A percentile compares a stretch with the other conserved stretches of the same genome.
These are phyloP conservation scores for Philonicus albiceps DNA, from an alignment of 2,888 invertebrate species.

Conservation along the genomic window DNA sequence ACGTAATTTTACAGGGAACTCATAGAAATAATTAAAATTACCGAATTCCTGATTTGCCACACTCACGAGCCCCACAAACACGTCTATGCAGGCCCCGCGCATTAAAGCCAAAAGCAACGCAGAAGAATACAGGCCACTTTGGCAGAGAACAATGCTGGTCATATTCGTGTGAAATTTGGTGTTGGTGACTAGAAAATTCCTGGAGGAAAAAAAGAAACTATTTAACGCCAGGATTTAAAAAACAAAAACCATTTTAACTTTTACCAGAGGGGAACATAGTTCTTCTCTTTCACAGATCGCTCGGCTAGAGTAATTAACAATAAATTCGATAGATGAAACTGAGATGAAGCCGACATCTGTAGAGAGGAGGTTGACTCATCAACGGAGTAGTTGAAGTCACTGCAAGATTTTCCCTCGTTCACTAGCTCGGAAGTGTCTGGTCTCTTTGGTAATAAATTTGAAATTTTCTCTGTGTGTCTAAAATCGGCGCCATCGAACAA, in stretches of 20 bases:
- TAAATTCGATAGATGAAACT: slow-evolving; percentile 63
- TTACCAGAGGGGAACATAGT: slow-evolving; percentile 62
- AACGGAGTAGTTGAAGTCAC: slow-evolving; percentile 59
- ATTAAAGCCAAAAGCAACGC: slow-evolving; percentile 60
- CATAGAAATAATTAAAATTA: slow-evolving; percentile 49
- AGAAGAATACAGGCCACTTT: slow-evolving; percentile 62
- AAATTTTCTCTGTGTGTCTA: slow-evolving; percentile 59
- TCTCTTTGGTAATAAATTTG: slow-evolving; percentile 54
- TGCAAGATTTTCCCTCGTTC: slow-evolving; percentile 57
- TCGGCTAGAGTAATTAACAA: slow-evolving; percentile 61
- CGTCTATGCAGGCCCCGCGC: slow-evolving; percentile 62
- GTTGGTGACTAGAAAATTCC: slow-evolving; percentile 62
- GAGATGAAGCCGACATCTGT: slow-evolving; percentile 63
- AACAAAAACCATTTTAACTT: background rate
- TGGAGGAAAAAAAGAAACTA: slow-evolving; percentile 47
- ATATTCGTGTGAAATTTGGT: slow-evolving; percentile 63
- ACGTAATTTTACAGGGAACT: background rate
- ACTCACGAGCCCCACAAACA: slow-evolving; percentile 61
- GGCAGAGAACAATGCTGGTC: slow-evolving; percentile 63
- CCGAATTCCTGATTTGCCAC: slow-evolving; percentile 63
- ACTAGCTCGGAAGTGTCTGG: slow-evolving; percentile 47
- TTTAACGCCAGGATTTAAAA: background rate
- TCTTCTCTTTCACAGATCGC: slow-evolving; percentile 61
- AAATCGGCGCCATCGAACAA: slow-evolving; percentile 49
- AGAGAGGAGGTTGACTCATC: slow-evolving; percentile 59